phyloP scores from a whole-genome alignment of 2,888 invertebrate genomes.

The Microctonus aethiopoides region DNA sequence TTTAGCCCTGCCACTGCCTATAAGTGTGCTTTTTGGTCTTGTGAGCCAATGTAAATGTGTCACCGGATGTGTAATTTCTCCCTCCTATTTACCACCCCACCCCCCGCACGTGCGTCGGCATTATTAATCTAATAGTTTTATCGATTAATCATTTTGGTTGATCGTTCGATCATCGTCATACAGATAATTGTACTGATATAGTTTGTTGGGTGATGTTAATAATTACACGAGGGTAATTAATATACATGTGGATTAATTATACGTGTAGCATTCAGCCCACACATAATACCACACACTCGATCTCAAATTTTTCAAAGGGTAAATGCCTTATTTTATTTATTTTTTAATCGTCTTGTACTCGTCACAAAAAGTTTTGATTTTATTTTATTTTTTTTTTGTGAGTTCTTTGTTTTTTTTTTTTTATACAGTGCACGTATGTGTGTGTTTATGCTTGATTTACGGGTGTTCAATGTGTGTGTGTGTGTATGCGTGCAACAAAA shows the following conservation, averaged over 20 bases:
- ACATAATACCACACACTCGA: conserved; percentile 61
- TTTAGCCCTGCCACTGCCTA: not conserved
- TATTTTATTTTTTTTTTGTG: not conserved
- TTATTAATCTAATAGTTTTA: conserved; percentile 3
- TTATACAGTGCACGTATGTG: too few relatives aligned
- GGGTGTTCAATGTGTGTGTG: not conserved
- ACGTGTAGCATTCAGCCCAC: conserved; percentile 60
- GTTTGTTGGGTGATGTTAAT: not conserved
- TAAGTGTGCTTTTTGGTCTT: not conserved
- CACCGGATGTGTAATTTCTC: not conserved
- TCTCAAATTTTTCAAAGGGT: too few relatives aligned
- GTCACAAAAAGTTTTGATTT: not conserved
- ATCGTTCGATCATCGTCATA: not conserved
- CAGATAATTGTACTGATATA: not conserved
- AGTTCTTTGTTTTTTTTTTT: too few relatives aligned
- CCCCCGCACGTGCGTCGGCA: not conserved
- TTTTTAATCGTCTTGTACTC: not conserved
- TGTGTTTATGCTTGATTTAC: not conserved
- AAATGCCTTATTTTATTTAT: conserved; percentile 18
- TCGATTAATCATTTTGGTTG: not conserved
- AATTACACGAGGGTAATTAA: not conserved
- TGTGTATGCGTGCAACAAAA: not conserved
- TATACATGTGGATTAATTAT: conserved; percentile 36
- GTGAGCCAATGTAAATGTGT: not conserved
- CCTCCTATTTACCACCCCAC: not conserved